phyloP scores from a whole-genome alignment of 2,113 vertebrate species.

The Ranitomeya variabilis region DNA sequence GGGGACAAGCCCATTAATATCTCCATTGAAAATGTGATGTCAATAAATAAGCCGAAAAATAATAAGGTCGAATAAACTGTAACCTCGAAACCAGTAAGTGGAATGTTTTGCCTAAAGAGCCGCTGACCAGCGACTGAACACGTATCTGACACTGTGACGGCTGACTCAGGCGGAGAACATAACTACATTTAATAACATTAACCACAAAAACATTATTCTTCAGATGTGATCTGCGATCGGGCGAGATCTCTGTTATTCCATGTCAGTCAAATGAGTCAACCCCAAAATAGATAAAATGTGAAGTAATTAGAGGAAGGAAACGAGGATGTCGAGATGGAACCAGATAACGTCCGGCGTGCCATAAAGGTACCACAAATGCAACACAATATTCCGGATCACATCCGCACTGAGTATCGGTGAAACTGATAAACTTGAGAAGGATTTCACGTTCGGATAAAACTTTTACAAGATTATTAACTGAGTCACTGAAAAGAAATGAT shows the following conservation, averaged over 20 bases:
- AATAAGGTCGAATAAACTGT: too few relatives aligned
- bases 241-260: background rate
- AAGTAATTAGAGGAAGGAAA: background rate
- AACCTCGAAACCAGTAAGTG: too few relatives aligned
- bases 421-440: too few relatives aligned
- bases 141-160: background rate
- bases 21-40: too few relatives aligned
- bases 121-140: background rate
- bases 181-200: conserved; percentile 28
- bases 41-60: too few relatives aligned
- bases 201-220: conserved; percentile 19
- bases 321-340: background rate
- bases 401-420: too few relatives aligned
- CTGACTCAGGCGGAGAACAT: conserved; percentile 33
- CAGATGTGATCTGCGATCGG: background rate
- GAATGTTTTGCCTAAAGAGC: too few relatives aligned
- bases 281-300: background rate
- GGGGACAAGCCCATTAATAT: too few relatives aligned
- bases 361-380: background rate
- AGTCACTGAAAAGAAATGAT: too few relatives aligned
- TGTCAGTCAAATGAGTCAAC: conserved; percentile 17
- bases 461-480: too few relatives aligned
- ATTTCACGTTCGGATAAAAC: too few relatives aligned
- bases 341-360: background rate
- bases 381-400: background rate